Percentiles rank a stretch among this genome's conserved stretches.
These are phyloP conservation scores for Acanthopagrus latus DNA, from an alignment of 2,797 vertebrate genomes.

Conservation along the genomic window DNA sequence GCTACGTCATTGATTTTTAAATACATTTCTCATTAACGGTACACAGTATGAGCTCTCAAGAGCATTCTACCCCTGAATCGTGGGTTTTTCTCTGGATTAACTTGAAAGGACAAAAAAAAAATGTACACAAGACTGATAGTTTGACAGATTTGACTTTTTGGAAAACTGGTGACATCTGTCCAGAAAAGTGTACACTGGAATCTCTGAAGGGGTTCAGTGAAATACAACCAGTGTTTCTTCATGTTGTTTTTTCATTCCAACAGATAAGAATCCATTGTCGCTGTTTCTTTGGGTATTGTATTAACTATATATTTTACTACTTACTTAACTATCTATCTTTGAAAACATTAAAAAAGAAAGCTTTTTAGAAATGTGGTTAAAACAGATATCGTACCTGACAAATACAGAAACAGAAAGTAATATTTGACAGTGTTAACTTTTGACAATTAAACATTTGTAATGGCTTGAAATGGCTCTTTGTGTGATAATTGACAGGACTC, in stretches of 20 bases:
- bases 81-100: slow-evolving; percentile 8
- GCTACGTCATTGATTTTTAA: slow-evolving; percentile 17
- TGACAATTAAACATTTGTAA: slow-evolving; percentile 84
- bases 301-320: slow-evolving; percentile 70
- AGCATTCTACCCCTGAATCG: slow-evolving; percentile 4
- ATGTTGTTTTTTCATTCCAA: slow-evolving; percentile 24
- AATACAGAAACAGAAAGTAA: slow-evolving; percentile 51
- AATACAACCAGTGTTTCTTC: slow-evolving; percentile 28
- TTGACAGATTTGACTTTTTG: slow-evolving; percentile 1
- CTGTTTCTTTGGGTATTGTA: slow-evolving; percentile 57
- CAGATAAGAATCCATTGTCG: slow-evolving; percentile 32
- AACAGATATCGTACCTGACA: slow-evolving; percentile 47
- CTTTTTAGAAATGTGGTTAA: slow-evolving; percentile 70
- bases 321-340: slow-evolving; percentile 62
- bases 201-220: slow-evolving; percentile 1
- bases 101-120: slow-evolving; percentile 21
- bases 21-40: slow-evolving; percentile 12
- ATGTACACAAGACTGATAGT: background rate
- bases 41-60: slow-evolving; percentile 4
- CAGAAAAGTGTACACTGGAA: slow-evolving; percentile 1
- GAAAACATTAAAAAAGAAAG: slow-evolving; percentile 18
- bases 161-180: slow-evolving; percentile 6
- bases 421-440: slow-evolving; percentile 78
- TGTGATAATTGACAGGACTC: slow-evolving; percentile 28
- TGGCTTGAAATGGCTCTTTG: slow-evolving; percentile 65